These are phyloP conservation scores for Microdon myrmicae DNA, from an alignment of 2,888 invertebrate genomes.

Conservation along the genomic window DNA sequence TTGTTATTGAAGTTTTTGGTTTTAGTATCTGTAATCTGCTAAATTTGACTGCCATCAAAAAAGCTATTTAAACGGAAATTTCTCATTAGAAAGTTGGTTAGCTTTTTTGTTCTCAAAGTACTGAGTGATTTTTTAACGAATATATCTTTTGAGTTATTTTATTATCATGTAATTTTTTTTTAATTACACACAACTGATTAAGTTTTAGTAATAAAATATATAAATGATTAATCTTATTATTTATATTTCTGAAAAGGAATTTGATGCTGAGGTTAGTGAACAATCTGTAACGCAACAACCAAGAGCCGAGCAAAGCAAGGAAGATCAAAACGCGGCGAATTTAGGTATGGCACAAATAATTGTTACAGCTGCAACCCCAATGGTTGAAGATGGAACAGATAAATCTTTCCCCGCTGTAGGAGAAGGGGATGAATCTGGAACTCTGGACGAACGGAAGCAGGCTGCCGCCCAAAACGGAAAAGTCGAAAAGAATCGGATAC, in stretches of 20 bases:
- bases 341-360: constrained; percentile 90
- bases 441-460: constrained; percentile 54
- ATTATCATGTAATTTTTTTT: not conserved
- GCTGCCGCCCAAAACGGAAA: constrained; percentile 19
- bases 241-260: constrained; percentile 58
- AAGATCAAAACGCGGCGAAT: constrained; percentile 71
- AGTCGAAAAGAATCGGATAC: constrained; percentile 25
- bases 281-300: constrained; percentile 61
- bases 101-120: too few relatives aligned
- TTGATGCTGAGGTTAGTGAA: constrained; percentile 61
- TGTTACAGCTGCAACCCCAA: constrained; percentile 93
- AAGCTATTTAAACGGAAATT: too few relatives aligned
- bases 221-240: not conserved
- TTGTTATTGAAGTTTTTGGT: too few relatives aligned
- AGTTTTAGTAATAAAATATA: not conserved
- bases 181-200: not conserved
- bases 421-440: constrained; percentile 57
- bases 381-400: constrained; percentile 83
- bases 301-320: constrained; percentile 53
- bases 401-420: constrained; percentile 77
- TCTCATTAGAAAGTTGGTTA: too few relatives aligned
- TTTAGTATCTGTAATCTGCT: too few relatives aligned
- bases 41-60: too few relatives aligned
- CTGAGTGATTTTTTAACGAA: too few relatives aligned
- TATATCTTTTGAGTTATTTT: too few relatives aligned